A percentile compares a stretch with the other conserved stretches of the same genome.
These are phyloP conservation scores for Tenthredo mesomela DNA, from an alignment of 2,888 invertebrate species.

Conservation along the genomic window DNA sequence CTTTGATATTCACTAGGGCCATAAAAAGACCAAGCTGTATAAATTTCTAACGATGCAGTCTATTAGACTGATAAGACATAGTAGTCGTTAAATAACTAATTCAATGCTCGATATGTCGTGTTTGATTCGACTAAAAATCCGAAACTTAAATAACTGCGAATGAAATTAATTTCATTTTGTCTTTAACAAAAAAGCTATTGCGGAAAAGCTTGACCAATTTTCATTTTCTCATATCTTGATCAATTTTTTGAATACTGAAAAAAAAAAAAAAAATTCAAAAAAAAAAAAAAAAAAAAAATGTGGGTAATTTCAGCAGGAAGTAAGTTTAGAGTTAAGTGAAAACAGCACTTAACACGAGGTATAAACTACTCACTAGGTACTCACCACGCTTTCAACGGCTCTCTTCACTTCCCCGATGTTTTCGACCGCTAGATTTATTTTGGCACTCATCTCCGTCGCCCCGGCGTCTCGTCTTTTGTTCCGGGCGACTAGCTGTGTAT, in stretches of 20 bases:
- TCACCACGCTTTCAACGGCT: constrained; percentile 72
- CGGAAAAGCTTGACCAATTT: background rate
- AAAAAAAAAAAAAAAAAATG: background rate
- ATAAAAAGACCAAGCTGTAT: background rate
- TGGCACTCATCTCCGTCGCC: constrained; percentile 69
- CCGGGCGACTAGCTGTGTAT: constrained; percentile 71
- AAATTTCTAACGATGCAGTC: background rate
- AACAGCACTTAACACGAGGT: constrained; percentile 5
- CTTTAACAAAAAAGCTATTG: background rate
- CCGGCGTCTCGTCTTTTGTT: constrained; percentile 71
- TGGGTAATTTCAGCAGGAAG: background rate
- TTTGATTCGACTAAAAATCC: background rate
- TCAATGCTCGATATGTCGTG: background rate
- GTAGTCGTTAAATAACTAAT: background rate
- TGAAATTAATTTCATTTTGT: background rate
- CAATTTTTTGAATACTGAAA: background rate
- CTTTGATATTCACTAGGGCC: background rate
- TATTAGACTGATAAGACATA: background rate
- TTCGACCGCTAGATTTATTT: constrained; percentile 71
- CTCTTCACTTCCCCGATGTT: constrained; percentile 72
- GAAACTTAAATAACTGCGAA: background rate
- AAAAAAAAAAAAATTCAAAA: constrained; percentile 4
- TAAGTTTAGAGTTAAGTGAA: background rate
- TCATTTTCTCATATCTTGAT: background rate
- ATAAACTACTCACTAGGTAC: constrained; percentile 48